Conservation (phyloP, 64 coral and sea anemone species). For the Astreopora myriophthalma region DNA sequence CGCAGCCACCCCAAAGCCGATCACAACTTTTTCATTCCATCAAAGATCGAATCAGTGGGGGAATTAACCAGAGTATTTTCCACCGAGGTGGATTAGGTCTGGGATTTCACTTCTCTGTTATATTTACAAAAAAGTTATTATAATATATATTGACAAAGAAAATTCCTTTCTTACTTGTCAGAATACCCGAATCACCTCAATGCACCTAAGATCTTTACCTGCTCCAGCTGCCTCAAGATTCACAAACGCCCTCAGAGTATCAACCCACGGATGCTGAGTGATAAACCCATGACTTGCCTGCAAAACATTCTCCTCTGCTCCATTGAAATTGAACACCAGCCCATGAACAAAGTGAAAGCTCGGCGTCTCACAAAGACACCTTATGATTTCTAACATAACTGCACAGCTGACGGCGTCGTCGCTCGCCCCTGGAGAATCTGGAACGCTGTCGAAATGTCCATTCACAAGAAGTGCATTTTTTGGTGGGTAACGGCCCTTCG, state of each 20-base stretch:
- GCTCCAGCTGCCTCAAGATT: constrained; percentile 96
- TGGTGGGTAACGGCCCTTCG: constrained; percentile 65
- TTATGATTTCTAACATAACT: constrained; percentile 91
- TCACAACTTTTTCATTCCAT: no score
- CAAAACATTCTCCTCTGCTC: constrained; percentile 95
- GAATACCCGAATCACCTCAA: background rate
- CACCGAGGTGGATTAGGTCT: no score
- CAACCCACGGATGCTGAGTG: constrained; percentile 89
- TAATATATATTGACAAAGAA: no score
- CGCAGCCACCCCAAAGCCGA: no score
- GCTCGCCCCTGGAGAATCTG: constrained; percentile 80
- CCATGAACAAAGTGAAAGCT: constrained; percentile 57
- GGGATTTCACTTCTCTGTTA: no score
- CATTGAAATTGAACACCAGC: constrained; percentile 94
- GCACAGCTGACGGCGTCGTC: constrained; percentile 97
- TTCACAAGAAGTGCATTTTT: constrained; percentile 80
- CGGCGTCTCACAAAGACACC: constrained; percentile 66
- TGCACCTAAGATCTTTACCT: constrained; percentile 34
- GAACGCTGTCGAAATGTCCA: constrained; percentile 95
- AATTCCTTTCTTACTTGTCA: no score
- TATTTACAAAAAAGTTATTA: no score
- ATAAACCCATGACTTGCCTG: constrained; percentile 98
- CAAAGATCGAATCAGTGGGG: no score
- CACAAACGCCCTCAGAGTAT: constrained; percentile 74
- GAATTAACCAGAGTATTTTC: no score